A percentile compares a stretch with the other conserved stretches of the same genome.
phyloP scores from a whole-genome alignment of 1,140 invertebrate genomes.

The Sminthurides bifidus region DNA sequence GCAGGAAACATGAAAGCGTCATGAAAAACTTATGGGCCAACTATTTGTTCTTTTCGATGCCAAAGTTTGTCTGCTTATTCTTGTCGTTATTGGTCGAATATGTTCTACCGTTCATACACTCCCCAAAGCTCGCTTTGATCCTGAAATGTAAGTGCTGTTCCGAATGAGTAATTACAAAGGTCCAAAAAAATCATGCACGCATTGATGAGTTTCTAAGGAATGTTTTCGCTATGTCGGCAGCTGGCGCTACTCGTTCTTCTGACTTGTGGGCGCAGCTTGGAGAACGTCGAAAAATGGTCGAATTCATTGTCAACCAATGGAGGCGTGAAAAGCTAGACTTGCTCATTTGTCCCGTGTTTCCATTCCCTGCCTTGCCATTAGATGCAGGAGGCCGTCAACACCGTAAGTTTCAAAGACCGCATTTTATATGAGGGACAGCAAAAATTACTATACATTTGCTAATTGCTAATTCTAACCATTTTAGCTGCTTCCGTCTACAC shows the following conservation, averaged over 20 bases:
- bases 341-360: constrained; percentile 21
- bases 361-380: constrained; percentile 27
- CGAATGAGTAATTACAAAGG: neutral
- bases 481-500: constrained; percentile 11
- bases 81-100: constrained; percentile 11
- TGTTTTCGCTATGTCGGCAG: constrained; percentile 6
- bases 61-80: constrained; percentile 17
- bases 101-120: constrained; percentile 17
- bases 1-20: constrained; percentile 23
- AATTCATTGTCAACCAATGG: constrained; percentile 20
- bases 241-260: constrained; percentile 13
- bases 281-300: constrained; percentile 13
- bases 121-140: constrained; percentile 13
- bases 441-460: neutral
- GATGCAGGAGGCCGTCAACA: constrained; percentile 16
- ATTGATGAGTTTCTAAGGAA: neutral
- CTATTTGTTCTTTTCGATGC: constrained; percentile 20
- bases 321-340: constrained; percentile 18
- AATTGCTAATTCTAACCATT: neutral
- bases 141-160: constrained; percentile 7
- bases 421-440: too few species aligned
- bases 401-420: constrained; percentile 11
- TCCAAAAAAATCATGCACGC: neutral
- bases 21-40: constrained; percentile 17
- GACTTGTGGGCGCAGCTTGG: constrained; percentile 17